Evolutionary conservation across 2,888 invertebrate species (phyloP), one percentile per base, ranked within the genome.

Genomic region (Cheilosia impressa): DNA sequence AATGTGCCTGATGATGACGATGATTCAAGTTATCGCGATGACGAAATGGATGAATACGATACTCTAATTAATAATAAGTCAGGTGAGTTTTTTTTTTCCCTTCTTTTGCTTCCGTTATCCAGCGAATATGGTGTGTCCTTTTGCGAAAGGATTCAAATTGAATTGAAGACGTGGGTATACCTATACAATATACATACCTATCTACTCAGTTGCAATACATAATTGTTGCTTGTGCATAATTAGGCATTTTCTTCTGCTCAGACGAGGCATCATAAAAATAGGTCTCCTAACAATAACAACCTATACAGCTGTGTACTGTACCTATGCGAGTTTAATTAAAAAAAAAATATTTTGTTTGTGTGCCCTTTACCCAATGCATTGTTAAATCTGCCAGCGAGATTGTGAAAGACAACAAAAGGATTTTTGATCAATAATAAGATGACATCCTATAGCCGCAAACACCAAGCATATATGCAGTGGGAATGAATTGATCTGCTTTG

Each of bases 21-120:
- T 77, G 91, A 92, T 87, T 90, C 90, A 81, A 91, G 91, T 87
- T 91, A 91, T 89, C 89, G 90, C 22, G 92, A 91, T 87, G 92
- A 92, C 50, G 90, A 90, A 87, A 89, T 91, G 79, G 91, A 92
- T 88, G 91, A 92, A 81, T 89, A 92, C 87, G 92, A 92, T 84
- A 89, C 89, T 78, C 89, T 92, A 88, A 89, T 92, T 78, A 90
- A 90, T 87, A 92, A 92, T 89, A 91, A 91, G 89, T 91, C 91
- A 77, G 92, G 92, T 92, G 73, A 89, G 90, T 88, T 22, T 0
- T 13, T 24, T 52, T 22, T 45, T 7, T 19, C 2, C 31, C 31
- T 4, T 38, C 2, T 13, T 38, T 38, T 4, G 4, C 38, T 38
- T 38, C 38, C 38, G 38, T 38, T 13, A 13, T 13, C 10, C 13